Evolutionary conservation across 2,113 vertebrate species (phyloP), one percentile per base, ranked within the genome.

Genomic region (Platysteira castanea): DNA sequence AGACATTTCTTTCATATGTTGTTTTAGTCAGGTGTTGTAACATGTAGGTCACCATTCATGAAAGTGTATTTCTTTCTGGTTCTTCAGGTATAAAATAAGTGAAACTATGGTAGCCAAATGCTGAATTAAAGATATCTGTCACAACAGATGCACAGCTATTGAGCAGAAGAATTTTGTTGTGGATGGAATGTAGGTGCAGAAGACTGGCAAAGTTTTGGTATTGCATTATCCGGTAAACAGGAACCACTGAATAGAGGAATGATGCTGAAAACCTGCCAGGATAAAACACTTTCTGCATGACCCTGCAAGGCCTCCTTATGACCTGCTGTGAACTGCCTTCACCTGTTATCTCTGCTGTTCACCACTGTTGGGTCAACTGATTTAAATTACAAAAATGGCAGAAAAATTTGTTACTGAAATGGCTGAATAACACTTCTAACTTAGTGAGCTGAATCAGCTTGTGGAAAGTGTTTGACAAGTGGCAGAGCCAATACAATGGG

Each of bases 101-200:
- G 57, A 87, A 89, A 47, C 0, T 0, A 19, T 0, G 0, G 15
- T 41, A 69, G 13, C 28, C 4, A 7, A 24, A 10, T 56, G 42
- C 26, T 69, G 50, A 65, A 19, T 81, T 89, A 65, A 20, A 80
- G 14, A 10, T 46, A 23, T 22, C 12, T 87, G 7, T 27, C 14
- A 9, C 39, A 37, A 28, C 1, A 37, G 21, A 35, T 31, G 13
- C 10, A 41, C 12, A 50, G 27, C 37, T 87, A 42, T 10, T 74
- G 28, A 26, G 52, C 23, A 24, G 33, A 75, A 76, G 4, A 59
- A 26, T 80, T 89, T 93, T 83, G 61, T 41, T 78, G 49, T 12
- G n/a, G 53, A 9, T 37, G 46, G 41, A 79, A 37, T 47, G n/a
- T 53, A 65, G 59, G 20, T 73, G 53, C 8, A 52, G 52, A 65